Evolutionary conservation across 1,140 invertebrate genomes (phyloP).

Genomic region (Watersipora subatra): DNA sequence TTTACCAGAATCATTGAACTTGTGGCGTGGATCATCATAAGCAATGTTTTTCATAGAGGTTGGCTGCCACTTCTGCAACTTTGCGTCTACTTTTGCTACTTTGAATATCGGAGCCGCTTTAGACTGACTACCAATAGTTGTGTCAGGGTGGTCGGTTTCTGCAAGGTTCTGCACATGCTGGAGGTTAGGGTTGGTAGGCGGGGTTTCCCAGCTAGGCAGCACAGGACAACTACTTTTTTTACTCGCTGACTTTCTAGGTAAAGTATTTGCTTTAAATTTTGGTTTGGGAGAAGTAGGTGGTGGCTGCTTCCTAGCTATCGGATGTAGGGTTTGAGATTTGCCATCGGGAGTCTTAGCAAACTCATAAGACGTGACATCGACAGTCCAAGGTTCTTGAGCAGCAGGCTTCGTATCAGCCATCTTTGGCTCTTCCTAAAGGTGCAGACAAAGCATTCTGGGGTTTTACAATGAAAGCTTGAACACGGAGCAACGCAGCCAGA

Average conservation of each 20-base stretch:
- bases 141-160: not conserved
- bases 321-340: not conserved
- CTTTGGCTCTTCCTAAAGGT: no score
- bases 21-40: not conserved
- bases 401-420: no score
- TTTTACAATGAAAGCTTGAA: no score
- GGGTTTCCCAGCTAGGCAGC: not conserved
- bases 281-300: not conserved
- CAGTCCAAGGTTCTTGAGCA: slow-evolving; percentile 1
- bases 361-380: not conserved
- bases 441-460: no score
- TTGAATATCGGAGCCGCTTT: not conserved
- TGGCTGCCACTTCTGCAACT: not conserved
- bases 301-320: not conserved
- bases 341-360: not conserved
- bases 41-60: not conserved
- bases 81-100: not conserved
- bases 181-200: not conserved
- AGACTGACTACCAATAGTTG: not conserved
- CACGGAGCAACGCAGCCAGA: no score
- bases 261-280: not conserved
- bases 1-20: not conserved
- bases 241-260: not conserved
- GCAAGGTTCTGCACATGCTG: not conserved
- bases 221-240: not conserved